Evolutionary conservation across 2,888 invertebrate species (phyloP), one percentile per base, ranked within the genome.

Genomic region (Plebejus melissa): DNA sequence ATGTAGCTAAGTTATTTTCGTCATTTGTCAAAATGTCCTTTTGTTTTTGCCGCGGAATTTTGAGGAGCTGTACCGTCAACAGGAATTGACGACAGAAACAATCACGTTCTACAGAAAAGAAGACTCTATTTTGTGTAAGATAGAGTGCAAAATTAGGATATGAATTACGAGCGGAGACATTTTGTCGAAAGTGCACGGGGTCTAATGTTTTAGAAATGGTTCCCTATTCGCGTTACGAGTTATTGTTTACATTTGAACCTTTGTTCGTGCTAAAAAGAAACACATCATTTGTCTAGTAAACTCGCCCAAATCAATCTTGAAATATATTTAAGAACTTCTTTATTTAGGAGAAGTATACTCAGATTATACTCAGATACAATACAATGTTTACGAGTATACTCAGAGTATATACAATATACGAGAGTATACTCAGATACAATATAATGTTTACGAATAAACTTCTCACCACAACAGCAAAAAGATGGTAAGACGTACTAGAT

Each of bases 1-100:
- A 65, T 65, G 65, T 65, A 65, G 65, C 65, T 36, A 65, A 65
- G 65, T 65, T 65, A 65, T 65, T 65, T 65, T 65, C 65, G 32
- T 65, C 65, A 65, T 65, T 65, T 65, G 32, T 65, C 65, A 65
- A 65, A 65, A 65, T 36, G 65, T 65, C 65, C 65, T 65, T 65
- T 65, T 65, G 65, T 65, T 65, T 65, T 65, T 65, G 65, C 36
- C 65, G 65, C 4, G 65, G 65, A 36, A 65, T 65, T 65, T 65
- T 65, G 65, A 65, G 65, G 65, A 65, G 65, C 16, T 32, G 1
- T 65, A 54, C 16, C 13, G 54, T 54, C 54, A 16, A 54, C 54
- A 54, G 54, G 4, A 54, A 54, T 54, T 54, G 54, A 16, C 54
- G 16, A 54, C 54, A 54, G 54, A 54, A 54, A 16, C 13, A 13